Evolutionary conservation across 2,888 invertebrate species (phyloP).

Genomic region (Eupeodes luniger): DNA sequence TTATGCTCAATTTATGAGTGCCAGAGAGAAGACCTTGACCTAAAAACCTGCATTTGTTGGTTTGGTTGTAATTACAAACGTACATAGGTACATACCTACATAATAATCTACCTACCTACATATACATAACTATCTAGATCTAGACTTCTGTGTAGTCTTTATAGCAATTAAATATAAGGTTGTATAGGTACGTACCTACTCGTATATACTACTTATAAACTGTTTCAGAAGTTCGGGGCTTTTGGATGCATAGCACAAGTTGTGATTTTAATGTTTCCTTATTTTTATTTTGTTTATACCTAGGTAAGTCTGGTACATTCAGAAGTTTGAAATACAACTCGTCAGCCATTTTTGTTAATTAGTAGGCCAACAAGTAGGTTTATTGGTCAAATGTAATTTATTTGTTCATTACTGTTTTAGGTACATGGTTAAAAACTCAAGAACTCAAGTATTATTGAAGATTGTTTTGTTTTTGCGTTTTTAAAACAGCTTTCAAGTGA

Average conservation of each 20-base stretch:
- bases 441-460: not conserved
- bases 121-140: too few relatives aligned
- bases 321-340: constrained; percentile 12
- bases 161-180: constrained; percentile 6
- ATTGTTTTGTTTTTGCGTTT: not conserved
- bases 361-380: constrained; percentile 74
- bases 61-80: constrained; percentile 46
- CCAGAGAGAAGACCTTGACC: constrained; percentile 72
- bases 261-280: constrained; percentile 43
- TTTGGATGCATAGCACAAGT: not conserved
- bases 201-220: not conserved
- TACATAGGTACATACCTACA: constrained; percentile 2
- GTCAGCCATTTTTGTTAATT: constrained; percentile 63
- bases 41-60: constrained; percentile 72
- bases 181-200: not conserved
- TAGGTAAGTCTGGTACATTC: not conserved
- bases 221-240: constrained; percentile 49
- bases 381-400: constrained; percentile 67
- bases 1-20: constrained; percentile 44
- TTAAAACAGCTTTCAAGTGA: too few relatives aligned
- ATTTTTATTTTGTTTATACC: constrained; percentile 7
- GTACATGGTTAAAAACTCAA: constrained; percentile 18
- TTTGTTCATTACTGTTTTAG: constrained; percentile 30
- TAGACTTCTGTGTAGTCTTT: not conserved
- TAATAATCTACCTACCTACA: not conserved